These are phyloP conservation scores for Peribatodes rhomboidaria DNA, from an alignment of 2,888 invertebrate genomes.

Conservation along the genomic window DNA sequence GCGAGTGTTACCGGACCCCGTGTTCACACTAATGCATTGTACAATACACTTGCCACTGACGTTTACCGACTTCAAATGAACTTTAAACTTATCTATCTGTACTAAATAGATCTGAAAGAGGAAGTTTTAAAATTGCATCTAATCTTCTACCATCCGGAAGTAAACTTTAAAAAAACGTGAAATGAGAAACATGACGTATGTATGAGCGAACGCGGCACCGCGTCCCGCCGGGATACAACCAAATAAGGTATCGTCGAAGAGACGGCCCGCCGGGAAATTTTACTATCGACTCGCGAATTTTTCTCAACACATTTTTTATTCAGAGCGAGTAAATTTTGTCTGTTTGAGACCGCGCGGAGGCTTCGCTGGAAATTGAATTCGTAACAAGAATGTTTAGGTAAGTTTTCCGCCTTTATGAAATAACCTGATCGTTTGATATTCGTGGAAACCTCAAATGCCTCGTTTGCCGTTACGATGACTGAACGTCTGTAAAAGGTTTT, in stretches of 20 bases:
- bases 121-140: background rate
- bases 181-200: background rate
- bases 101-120: background rate
- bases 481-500: background rate
- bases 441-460: background rate
- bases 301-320: constrained; percentile 37
- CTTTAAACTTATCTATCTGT: background rate
- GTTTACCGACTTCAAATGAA: too few relatives aligned
- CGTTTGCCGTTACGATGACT: background rate
- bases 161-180: constrained; percentile 2
- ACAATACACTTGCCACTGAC: too few relatives aligned
- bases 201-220: background rate
- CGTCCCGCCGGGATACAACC: constrained; percentile 3
- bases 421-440: background rate
- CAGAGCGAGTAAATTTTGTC: constrained; percentile 18
- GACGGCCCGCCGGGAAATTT: constrained; percentile 46
- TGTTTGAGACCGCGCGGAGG: constrained; percentile 2
- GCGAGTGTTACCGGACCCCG: too few relatives aligned
- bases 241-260: constrained; percentile 12
- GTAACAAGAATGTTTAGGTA: constrained; percentile 2
- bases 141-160: background rate
- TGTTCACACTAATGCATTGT: too few relatives aligned
- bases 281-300: constrained; percentile 40
- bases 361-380: constrained; percentile 4
- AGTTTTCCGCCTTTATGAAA: constrained; percentile 1